Conservation (phyloP, 1,140 invertebrate species). For the Acromyrmex echinatior region DNA sequence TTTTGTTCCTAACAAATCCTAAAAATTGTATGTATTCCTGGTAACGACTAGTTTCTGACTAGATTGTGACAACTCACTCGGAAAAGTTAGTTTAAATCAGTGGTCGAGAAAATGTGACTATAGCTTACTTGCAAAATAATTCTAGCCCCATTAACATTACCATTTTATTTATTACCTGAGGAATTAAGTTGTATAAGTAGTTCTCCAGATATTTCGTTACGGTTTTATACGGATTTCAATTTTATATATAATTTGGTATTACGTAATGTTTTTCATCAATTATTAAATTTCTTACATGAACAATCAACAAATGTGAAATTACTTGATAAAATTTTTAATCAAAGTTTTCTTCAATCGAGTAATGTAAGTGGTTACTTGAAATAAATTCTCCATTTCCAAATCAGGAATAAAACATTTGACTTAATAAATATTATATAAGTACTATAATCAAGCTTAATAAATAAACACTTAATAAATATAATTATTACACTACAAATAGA, state of each 20-base stretch:
- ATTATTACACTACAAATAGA: no score
- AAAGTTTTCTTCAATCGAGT: background rate
- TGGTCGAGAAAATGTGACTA: background rate
- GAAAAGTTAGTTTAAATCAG: background rate
- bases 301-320: background rate
- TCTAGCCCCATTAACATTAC: slow-evolving; percentile 8
- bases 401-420: background rate
- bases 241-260: background rate
- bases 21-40: background rate
- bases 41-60: background rate
- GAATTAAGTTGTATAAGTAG: background rate
- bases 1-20: background rate
- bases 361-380: background rate
- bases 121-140: slow-evolving; percentile 5
- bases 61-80: background rate
- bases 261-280: background rate
- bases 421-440: no score
- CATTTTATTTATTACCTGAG: background rate
- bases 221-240: background rate
- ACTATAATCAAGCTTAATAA: no score
- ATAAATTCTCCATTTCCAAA: background rate
- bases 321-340: background rate
- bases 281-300: background rate
- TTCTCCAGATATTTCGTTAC: background rate
- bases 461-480: no score